Evolutionary conservation across 2,797 vertebrate species (phyloP).

Genomic region (Parotocinclus haroldoi): DNA sequence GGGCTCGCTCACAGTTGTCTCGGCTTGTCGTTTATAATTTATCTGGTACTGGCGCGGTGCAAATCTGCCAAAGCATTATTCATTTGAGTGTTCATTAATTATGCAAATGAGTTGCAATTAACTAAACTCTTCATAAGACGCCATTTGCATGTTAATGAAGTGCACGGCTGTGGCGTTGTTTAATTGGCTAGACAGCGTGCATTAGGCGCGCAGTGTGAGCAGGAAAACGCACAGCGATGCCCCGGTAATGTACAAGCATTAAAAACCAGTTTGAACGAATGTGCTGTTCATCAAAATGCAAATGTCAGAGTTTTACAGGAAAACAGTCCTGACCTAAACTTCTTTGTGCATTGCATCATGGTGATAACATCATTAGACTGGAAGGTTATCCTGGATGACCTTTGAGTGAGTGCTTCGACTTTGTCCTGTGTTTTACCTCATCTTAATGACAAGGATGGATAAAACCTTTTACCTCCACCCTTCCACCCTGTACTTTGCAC

Average conservation of each 20-base stretch:
- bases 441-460: constrained; percentile 7
- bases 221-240: constrained; percentile 23
- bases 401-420: neutral
- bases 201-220: constrained; percentile 63
- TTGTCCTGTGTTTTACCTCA: neutral
- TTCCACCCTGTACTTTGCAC: neutral
- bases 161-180: constrained; percentile 84
- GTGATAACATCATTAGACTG: neutral
- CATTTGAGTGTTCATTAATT: constrained; percentile 93
- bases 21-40: constrained; percentile 87
- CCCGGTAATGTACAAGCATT: constrained; percentile 13
- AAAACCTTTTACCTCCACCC: neutral
- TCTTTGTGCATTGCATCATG: neutral
- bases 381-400: neutral
- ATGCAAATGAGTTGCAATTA: constrained; percentile 93
- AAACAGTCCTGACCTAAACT: neutral
- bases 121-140: constrained; percentile 86
- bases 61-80: constrained; percentile 88
- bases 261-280: constrained; percentile 26
- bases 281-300: constrained; percentile 16
- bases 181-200: constrained; percentile 85
- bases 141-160: constrained; percentile 91
- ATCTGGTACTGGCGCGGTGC: constrained; percentile 83
- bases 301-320: neutral
- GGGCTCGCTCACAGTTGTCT: constrained; percentile 72